Evolutionary conservation across 1,140 invertebrate species (phyloP), one percentile per base, ranked within the genome.

Genomic region (Pristionchus pacificus): DNA sequence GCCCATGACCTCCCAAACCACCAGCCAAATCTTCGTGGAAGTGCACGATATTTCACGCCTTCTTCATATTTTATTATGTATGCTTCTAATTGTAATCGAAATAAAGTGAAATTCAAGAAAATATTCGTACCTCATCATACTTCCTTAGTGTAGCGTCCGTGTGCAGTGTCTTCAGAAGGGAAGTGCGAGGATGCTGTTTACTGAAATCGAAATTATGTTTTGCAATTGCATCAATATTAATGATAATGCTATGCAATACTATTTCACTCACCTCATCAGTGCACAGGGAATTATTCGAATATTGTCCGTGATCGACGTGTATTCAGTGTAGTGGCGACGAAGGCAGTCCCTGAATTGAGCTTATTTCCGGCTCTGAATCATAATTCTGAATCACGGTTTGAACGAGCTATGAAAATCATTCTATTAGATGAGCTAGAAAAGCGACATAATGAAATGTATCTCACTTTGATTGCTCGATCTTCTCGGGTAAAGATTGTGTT

Each of bases 91-190:
- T n/a, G n/a, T n/a, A n/a, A n/a, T n/a, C n/a, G n/a, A n/a, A n/a
- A n/a, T n/a, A n/a, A n/a, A n/a, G n/a, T n/a, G n/a, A n/a, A n/a
- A n/a, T n/a, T n/a, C n/a, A n/a, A n/a, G n/a, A n/a, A 67, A 2
- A 1, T n/a, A 25, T n/a, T 29, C 49, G 10, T 30, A 72, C 71
- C 15, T 72, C 71, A 31, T 72, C 71, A 30, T 72, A 72, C 59
- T 72, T 72, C 24, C 63, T 72, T 24, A 65, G 60, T n/a, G 65
- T 70, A n/a, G 63, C 65, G 63, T 72, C 71, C 30, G 65, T 68
- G 13, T 60, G 57, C 69, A 72, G 65, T 49, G 63, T 67, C 3
- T 59, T 32, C 1, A 72, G 25, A 25, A 72, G 60, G 2, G 71
- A 65, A 14, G 65, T 61, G n/a, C 62, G 14, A 25, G 65, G 29